A percentile compares a stretch with the other conserved stretches of the same genome.
Evolutionary conservation across 2,113 vertebrate genomes (phyloP).

Genomic region (Desmodus rotundus): DNA sequence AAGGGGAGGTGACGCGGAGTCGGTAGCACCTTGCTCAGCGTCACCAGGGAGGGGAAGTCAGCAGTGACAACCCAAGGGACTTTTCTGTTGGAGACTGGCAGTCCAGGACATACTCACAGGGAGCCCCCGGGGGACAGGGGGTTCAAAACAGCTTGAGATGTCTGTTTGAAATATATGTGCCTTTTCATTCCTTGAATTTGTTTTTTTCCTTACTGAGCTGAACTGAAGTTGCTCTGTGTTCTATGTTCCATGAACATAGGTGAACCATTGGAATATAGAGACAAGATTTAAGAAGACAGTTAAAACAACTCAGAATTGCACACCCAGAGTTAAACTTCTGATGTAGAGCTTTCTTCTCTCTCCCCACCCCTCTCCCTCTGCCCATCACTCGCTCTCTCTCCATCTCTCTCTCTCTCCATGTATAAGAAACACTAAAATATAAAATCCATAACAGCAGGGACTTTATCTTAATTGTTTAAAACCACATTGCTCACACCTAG

Average conservation of each 20-base stretch:
- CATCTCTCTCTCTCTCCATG: not conserved
- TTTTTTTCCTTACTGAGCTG: not conserved
- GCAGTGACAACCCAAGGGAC: not conserved
- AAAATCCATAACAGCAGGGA: not conserved
- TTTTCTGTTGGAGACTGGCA: not conserved
- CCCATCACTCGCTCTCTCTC: not conserved
- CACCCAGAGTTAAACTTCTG: not conserved
- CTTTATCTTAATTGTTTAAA: not conserved
- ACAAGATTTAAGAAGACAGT: not conserved
- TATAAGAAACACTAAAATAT: not conserved
- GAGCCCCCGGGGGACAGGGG: not conserved
- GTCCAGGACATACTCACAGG: not conserved
- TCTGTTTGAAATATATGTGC: not conserved
- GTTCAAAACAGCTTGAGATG: not conserved
- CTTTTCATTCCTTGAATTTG: not conserved
- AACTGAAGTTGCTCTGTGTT: not conserved
- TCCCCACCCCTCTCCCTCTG: not conserved
- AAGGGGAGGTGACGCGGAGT: rapidly evolving
- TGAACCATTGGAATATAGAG: not conserved
- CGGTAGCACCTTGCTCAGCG: not conserved
- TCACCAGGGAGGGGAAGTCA: not conserved
- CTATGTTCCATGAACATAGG: not conserved
- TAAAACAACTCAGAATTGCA: not conserved
- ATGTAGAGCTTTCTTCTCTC: not conserved
- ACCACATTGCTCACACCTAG: not conserved